Evolutionary conservation across 2,113 vertebrate species (phyloP).

Genomic region (Psettodes erumei): DNA sequence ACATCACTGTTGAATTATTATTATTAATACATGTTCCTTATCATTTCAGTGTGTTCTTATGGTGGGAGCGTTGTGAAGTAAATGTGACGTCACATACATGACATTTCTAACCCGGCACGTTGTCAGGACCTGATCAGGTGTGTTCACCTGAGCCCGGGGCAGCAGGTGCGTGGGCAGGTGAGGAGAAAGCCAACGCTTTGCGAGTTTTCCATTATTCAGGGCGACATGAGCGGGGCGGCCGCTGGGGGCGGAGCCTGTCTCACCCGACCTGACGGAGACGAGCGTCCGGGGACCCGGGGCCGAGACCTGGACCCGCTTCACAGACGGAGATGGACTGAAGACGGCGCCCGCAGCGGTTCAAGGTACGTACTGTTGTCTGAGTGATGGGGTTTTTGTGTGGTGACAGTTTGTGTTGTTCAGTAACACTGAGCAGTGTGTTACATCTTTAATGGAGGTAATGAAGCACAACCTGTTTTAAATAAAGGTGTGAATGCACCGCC

Average conservation of each 20-base stretch:
- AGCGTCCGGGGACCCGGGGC: conserved; percentile 25
- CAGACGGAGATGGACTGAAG: conserved; percentile 55
- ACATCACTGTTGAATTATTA: too few relatives aligned
- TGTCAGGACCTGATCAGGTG: neutral
- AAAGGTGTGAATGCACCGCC: neutral
- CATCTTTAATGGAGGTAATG: too few relatives aligned
- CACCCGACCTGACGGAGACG: conserved; percentile 54
- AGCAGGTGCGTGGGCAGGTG: conserved; percentile 36
- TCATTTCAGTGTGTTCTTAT: too few relatives aligned
- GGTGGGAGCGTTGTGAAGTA: too few relatives aligned
- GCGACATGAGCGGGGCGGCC: conserved; percentile 41
- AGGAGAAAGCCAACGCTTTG: conserved; percentile 58
- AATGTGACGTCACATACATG: too few relatives aligned
- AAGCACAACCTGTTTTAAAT: neutral
- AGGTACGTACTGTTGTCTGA: too few relatives aligned
- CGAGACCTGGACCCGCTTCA: conserved; percentile 32
- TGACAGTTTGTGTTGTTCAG: neutral
- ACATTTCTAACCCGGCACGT: too few relatives aligned
- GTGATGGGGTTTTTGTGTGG: too few relatives aligned
- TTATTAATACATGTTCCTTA: too few relatives aligned
- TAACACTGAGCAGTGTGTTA: too few relatives aligned
- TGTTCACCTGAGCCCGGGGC: neutral
- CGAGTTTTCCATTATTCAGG: conserved; percentile 69
- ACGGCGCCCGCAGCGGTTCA: conserved; percentile 12
- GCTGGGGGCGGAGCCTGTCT: conserved; percentile 58